Evolutionary conservation across 2,888 invertebrate genomes (phyloP), one percentile per base, ranked within the genome.

Genomic region (Caenorhabditis sp.): DNA sequence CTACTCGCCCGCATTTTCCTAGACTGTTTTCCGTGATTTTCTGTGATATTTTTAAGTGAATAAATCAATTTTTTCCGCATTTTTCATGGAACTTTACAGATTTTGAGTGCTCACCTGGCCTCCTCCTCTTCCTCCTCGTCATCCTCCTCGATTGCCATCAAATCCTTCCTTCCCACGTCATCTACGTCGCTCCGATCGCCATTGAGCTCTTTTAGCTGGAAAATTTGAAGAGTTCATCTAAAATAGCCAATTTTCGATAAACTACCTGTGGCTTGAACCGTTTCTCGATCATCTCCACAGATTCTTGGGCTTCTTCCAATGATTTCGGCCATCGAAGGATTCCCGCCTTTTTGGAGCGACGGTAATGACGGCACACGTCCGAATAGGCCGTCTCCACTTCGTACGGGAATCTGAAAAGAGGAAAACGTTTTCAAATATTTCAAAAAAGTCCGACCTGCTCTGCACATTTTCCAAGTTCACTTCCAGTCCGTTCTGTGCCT

Each of bases 231-330:
- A 7, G 8, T 37, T 39, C 2, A 55, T 22, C 6, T 22, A 22
- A 41, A 26, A 56, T 13, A 56, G 4, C 13, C 20, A n/a, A n/a
- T n/a, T n/a, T n/a, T n/a, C n/a, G 4, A 30, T 6, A 32, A 32
- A 20, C n/a, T 22, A 61, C 70, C 53, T 74, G 52, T 15, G 27
- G 26, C 20, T 73, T 65, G 39, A 65, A 53, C 15, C 41, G 56
- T 43, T 52, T 55, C 45, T 74, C 74, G 30, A 74, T 39, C 32
- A 39, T 59, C 5, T 26, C 35, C 8, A 74, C 66, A 20, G 37
- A 43, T 2, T 59, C 61, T 13, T 68, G 43, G 2, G 78, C 80
- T 32, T 80, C 75, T 41, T 72, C 27, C 35, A 78, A 37, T 35
- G 27, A 65, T 39, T 55, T 68, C 24, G 80, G 78, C 52, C 66